These are phyloP conservation scores for Neotragus moschatus DNA, from an alignment of 2,113 vertebrate species.

Conservation along the genomic window DNA sequence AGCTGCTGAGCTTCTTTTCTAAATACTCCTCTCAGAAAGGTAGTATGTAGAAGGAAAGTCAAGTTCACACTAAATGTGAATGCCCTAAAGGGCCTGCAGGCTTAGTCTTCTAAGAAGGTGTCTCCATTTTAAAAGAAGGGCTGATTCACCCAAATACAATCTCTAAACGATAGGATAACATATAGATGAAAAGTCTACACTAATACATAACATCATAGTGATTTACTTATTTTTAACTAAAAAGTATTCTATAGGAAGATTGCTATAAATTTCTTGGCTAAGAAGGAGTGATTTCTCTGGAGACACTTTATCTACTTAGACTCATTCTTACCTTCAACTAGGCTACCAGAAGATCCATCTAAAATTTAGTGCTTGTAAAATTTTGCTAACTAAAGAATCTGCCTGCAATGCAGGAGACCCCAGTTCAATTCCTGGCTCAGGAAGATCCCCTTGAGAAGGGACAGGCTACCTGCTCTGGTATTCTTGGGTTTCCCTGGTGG, in stretches of 20 bases:
- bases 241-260: not conserved
- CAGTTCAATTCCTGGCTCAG: not conserved
- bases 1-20: not conserved
- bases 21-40: not conserved
- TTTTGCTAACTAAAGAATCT: not conserved
- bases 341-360: not conserved
- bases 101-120: not conserved
- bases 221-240: not conserved
- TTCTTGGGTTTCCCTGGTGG: not conserved
- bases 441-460: not conserved
- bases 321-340: not conserved
- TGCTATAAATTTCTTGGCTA: conserved; percentile 32
- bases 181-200: not conserved
- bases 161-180: not conserved
- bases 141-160: not conserved
- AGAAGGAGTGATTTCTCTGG: conserved; percentile 1
- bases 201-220: not conserved
- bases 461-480: not conserved
- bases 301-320: not conserved
- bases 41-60: not conserved
- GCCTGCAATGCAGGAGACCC: not conserved
- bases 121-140: not conserved
- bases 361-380: not conserved
- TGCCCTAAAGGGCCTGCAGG: not conserved
- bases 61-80: not conserved